Percentiles rank a stretch among this genome's conserved stretches.
Evolutionary conservation across 2,113 vertebrate genomes (phyloP).

Genomic region (Apodemus speciosus): DNA sequence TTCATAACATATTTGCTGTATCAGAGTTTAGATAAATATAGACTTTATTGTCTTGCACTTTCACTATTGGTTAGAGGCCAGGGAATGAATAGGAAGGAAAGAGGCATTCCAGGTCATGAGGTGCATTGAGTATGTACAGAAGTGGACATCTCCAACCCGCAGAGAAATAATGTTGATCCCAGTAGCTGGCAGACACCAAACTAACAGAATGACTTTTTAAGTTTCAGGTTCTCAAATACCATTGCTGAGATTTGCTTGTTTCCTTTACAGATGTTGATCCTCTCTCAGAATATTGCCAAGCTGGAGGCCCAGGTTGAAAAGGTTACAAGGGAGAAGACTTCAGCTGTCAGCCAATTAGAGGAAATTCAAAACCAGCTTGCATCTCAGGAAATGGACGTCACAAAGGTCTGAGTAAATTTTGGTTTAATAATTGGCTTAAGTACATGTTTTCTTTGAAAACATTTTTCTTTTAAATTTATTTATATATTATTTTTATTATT

Average conservation of each 20-base stretch:
- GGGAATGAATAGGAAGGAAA: not conserved
- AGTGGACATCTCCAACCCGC: not conserved
- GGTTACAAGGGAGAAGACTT: conserved; percentile 88
- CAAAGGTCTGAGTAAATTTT: conserved; percentile 85
- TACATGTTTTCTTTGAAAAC: conserved; percentile 14
- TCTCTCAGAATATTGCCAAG: conserved; percentile 89
- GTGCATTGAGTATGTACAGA: not conserved
- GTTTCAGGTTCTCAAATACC: conserved; percentile 25
- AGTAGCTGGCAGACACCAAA: not conserved
- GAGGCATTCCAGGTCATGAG: not conserved
- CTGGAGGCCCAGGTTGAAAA: conserved; percentile 89
- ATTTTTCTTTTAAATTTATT: not conserved
- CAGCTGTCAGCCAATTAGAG: conserved; percentile 88
- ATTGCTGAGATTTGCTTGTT: not conserved
- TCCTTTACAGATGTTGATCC: conserved; percentile 85
- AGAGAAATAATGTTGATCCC: not conserved
- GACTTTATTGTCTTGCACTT: not conserved
- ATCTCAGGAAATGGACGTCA: conserved; percentile 87
- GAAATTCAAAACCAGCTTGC: conserved; percentile 87
- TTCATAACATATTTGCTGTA: not conserved
- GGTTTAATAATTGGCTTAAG: conserved; percentile 7
- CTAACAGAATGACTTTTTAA: not conserved
- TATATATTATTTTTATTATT: not conserved
- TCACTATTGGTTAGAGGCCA: not conserved
- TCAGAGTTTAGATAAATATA: not conserved